phyloP scores from a whole-genome alignment of 2,797 vertebrate species.

The Smutsia gigantea region DNA sequence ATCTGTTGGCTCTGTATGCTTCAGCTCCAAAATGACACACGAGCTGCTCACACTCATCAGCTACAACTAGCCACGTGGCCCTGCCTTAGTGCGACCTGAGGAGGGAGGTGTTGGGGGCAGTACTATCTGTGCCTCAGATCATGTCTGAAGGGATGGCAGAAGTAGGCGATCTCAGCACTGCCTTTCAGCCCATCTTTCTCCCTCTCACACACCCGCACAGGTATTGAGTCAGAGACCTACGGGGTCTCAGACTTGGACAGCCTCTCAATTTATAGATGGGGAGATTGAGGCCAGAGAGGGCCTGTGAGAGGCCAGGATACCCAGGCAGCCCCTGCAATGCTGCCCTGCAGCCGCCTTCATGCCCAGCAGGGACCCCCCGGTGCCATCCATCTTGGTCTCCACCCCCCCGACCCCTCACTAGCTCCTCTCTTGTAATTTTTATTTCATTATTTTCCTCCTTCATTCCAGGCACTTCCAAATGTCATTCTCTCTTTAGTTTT shows the following conservation, averaged over 20 bases:
- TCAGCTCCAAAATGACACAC: neutral
- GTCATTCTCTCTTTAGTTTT: constrained; percentile 27
- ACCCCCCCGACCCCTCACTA: no score
- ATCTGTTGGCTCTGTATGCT: neutral
- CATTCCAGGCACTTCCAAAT: constrained; percentile 4
- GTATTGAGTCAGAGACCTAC: neutral
- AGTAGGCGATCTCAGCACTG: neutral
- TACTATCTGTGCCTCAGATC: neutral
- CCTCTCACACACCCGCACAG: neutral
- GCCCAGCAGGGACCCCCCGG: fast-evolving
- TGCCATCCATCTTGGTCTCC: neutral
- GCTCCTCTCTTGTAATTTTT: constrained; percentile 17
- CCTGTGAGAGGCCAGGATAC: no score
- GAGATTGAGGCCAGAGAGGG: neutral
- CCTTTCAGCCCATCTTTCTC: neutral
- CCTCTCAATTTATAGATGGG: fast-evolving
- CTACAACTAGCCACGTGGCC: neutral
- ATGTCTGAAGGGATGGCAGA: no score
- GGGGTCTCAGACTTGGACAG: neutral
- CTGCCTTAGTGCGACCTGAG: fast-evolving
- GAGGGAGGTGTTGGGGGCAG: neutral
- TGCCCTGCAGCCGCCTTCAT: fast-evolving
- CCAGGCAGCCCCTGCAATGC: no score
- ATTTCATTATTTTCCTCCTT: neutral
- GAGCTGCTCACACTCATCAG: neutral